phyloP scores from a whole-genome alignment of 2,888 invertebrate species.

The Eurytoma californica region DNA sequence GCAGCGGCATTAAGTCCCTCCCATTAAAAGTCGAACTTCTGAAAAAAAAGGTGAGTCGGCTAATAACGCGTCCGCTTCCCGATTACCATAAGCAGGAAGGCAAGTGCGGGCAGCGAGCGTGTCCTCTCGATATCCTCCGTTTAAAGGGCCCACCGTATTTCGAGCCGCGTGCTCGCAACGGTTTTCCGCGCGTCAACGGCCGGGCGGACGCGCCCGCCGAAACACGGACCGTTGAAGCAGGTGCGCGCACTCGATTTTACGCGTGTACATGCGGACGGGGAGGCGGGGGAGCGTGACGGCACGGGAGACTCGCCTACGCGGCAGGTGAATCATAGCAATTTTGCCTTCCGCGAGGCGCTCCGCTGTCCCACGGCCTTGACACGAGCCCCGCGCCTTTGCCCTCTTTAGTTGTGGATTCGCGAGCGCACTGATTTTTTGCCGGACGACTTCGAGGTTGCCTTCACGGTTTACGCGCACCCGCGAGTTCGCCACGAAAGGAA shows the following conservation, averaged over 20 bases:
- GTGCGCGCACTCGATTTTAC: not conserved
- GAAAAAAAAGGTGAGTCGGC: constrained; percentile 6
- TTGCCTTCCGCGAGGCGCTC: not conserved
- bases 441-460: not conserved
- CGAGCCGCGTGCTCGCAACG: constrained; percentile 24
- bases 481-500: too few relatives aligned
- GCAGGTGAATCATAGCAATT: constrained; percentile 49
- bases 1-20: not conserved
- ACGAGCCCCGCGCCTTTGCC: not conserved
- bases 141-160: constrained; percentile 16
- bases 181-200: constrained; percentile 42
- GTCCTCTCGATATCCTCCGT: constrained; percentile 9
- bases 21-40: not conserved
- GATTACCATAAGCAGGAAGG: constrained; percentile 50
- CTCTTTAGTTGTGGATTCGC: not conserved
- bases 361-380: constrained; percentile 50
- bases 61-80: not conserved
- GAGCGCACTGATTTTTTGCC: constrained; percentile 16
- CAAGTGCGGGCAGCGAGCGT: not conserved
- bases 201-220: constrained; percentile 14
- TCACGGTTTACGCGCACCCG: not conserved
- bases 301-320: not conserved
- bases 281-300: constrained; percentile 46
- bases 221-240: constrained; percentile 13
- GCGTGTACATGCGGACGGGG: not conserved